A percentile compares a stretch with the other conserved stretches of the same genome.
These are phyloP conservation scores for Esox masquinongy DNA, from an alignment of 2,797 vertebrate genomes.

Conservation along the genomic window DNA sequence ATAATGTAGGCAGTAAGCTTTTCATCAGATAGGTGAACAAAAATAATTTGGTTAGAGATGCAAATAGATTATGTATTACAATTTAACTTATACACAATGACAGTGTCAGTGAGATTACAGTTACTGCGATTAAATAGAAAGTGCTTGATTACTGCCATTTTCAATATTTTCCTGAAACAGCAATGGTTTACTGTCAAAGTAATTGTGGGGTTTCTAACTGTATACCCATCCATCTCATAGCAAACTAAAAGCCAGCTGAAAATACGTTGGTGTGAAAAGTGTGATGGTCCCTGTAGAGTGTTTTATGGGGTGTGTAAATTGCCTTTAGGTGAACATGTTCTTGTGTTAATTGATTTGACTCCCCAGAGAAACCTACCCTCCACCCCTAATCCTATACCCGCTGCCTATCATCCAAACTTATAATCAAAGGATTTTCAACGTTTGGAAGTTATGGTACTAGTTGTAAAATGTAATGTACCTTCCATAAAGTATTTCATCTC, in stretches of 20 bases:
- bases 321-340: conserved; percentile 10
- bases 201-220: not conserved
- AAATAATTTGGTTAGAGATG: too few relatives aligned
- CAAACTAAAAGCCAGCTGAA: not conserved
- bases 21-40: too few relatives aligned
- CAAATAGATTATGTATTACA: too few relatives aligned
- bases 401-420: not conserved
- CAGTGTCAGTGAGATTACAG: too few relatives aligned
- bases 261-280: conserved; percentile 2
- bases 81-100: too few relatives aligned
- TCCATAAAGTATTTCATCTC: too few relatives aligned
- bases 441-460: too few relatives aligned
- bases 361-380: not conserved
- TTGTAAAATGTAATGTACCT: too few relatives aligned
- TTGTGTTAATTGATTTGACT: conserved; percentile 26
- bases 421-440: not conserved
- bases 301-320: conserved; percentile 9
- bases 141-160: too few relatives aligned
- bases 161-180: not conserved
- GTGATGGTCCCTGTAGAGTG: not conserved
- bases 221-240: not conserved
- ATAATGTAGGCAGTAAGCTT: too few relatives aligned
- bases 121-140: too few relatives aligned
- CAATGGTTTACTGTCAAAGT: not conserved
- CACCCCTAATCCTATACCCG: not conserved